A percentile compares a stretch with the other conserved stretches of the same genome.
These are phyloP conservation scores for Aspidoscelis tigris DNA, from an alignment of 2,113 vertebrate genomes.

Conservation along the genomic window DNA sequence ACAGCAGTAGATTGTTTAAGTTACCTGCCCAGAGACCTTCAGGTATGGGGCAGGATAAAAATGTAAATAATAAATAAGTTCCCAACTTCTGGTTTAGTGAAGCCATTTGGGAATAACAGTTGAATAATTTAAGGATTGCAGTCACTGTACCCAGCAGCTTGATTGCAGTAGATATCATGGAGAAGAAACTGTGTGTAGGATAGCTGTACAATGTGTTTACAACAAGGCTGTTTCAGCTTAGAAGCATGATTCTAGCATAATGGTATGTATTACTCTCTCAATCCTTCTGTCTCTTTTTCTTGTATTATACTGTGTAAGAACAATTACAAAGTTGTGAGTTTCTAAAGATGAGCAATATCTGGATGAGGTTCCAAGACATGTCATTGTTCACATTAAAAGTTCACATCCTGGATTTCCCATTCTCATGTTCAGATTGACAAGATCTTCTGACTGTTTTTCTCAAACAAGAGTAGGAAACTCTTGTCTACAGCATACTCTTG, in stretches of 20 bases:
- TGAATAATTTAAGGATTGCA: not conserved
- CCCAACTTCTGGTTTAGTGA: not conserved
- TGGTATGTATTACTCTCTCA: constrained; percentile 20
- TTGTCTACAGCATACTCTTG: not conserved
- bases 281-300: not conserved
- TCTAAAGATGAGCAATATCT: constrained; percentile 33
- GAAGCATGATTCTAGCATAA: not conserved
- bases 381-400: constrained; percentile 7
- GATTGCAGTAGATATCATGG: constrained; percentile 11
- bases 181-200: constrained; percentile 19
- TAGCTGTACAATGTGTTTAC: not conserved
- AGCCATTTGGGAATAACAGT: not conserved
- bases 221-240: constrained; percentile 20
- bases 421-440: not conserved
- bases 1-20: not conserved
- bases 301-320: not conserved
- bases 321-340: not conserved
- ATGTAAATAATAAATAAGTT: not conserved
- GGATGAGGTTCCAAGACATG: constrained; percentile 37
- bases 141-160: constrained; percentile 1
- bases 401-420: not conserved
- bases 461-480: not conserved
- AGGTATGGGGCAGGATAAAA: too few species aligned
- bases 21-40: too few species aligned
- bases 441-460: not conserved